A percentile compares a stretch with the other conserved stretches of the same genome.
phyloP scores from a whole-genome alignment of 2,888 invertebrate genomes.

The Chymomyza fuscimana region DNA sequence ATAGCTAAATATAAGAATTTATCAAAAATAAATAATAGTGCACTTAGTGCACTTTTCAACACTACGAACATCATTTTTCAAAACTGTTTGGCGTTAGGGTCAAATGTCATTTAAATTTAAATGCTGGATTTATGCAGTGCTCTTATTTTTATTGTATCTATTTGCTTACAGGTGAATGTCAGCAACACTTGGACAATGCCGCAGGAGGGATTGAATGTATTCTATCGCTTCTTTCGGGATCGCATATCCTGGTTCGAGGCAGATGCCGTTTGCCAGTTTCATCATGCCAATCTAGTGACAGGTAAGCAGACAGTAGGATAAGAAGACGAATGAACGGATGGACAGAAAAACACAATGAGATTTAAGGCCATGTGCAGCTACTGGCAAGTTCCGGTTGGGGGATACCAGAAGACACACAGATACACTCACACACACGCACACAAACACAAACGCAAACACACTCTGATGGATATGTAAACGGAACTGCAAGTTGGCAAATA shows the following conservation, averaged over 20 bases:
- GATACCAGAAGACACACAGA: not conserved
- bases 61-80: no score
- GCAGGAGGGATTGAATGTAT: slow-evolving; percentile 89
- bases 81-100: no score
- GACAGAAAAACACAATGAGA: slow-evolving; percentile 1
- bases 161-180: slow-evolving; percentile 85
- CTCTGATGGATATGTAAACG: not conserved
- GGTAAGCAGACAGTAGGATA: slow-evolving; percentile 81
- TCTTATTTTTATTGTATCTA: not conserved
- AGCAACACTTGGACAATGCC: slow-evolving; percentile 91
- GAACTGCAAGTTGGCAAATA: slow-evolving; percentile 7
- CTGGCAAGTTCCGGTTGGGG: not conserved
- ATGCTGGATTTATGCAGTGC: not conserved
- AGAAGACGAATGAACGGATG: not conserved
- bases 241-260: slow-evolving; percentile 92
- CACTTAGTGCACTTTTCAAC: no score
- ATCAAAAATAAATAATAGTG: no score
- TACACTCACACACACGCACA: no score
- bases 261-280: slow-evolving; percentile 90
- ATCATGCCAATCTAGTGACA: slow-evolving; percentile 89
- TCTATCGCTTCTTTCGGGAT: slow-evolving; percentile 91
- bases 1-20: no score
- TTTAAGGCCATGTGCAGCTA: not conserved
- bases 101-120: not conserved
- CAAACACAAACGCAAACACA: not conserved